Conservation (phyloP, 2,888 invertebrate species). For the Tuberolachnus salignus region DNA sequence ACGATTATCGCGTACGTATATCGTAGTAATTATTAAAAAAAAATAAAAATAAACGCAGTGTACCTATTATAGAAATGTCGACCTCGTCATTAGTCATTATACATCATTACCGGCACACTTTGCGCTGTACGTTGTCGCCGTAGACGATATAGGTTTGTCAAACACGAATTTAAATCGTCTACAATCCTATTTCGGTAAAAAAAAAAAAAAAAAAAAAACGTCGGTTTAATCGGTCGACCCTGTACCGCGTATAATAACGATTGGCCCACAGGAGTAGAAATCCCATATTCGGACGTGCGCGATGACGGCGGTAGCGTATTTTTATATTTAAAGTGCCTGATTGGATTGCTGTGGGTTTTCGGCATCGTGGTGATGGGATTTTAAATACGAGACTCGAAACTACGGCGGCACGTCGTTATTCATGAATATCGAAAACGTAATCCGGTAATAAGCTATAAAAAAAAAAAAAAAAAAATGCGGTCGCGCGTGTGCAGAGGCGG, state of each 20-base stretch:
- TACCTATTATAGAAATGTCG: too few species aligned
- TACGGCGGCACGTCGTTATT: background rate
- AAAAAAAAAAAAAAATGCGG: too few species aligned
- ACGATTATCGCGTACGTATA: too few species aligned
- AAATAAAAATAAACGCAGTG: background rate
- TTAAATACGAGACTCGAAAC: background rate
- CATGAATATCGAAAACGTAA: background rate
- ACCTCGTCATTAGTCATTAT: too few species aligned
- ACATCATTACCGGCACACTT: too few species aligned
- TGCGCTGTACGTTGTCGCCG: background rate
- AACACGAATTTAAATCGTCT: background rate
- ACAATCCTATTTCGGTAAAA: conserved; percentile 30
- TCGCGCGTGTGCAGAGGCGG: background rate
- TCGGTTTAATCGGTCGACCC: conserved; percentile 6
- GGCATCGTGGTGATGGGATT: conserved; percentile 21
- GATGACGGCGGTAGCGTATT: background rate
- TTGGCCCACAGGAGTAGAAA: conserved; percentile 48
- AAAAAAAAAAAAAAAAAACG: too few species aligned
- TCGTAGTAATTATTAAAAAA: background rate
- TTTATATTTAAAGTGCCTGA: background rate
- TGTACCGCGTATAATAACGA: background rate
- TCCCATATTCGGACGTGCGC: background rate
- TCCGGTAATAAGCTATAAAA: background rate
- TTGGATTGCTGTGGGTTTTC: conserved; percentile 6
- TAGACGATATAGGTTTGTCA: background rate